Percentiles rank a stretch among this genome's conserved stretches.
phyloP scores from a whole-genome alignment of 1,140 invertebrate genomes.

The Drosophila subpulchrella region DNA sequence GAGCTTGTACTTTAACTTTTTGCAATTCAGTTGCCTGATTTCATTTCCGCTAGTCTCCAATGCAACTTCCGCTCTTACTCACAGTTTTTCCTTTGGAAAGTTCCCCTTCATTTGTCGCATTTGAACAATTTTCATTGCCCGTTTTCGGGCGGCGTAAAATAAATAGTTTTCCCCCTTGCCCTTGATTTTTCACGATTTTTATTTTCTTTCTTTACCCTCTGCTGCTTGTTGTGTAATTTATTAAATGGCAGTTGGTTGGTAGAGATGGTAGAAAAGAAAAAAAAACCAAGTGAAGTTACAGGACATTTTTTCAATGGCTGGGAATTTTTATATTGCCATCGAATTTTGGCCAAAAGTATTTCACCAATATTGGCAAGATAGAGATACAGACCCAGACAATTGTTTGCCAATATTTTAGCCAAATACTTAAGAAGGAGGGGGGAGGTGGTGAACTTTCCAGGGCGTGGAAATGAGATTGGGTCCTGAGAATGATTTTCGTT shows the following conservation, averaged over 20 bases:
- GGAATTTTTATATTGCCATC: conserved; percentile 78
- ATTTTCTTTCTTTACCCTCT: background rate
- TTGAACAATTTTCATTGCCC: conserved; percentile 69
- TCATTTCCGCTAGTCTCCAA: conserved; percentile 17
- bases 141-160: conserved; percentile 61
- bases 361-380: conserved; percentile 58
- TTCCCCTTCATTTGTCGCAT: conserved; percentile 55
- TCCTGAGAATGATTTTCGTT: conserved; percentile 67
- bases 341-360: conserved; percentile 52
- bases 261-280: background rate
- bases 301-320: conserved; percentile 54
- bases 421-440: background rate
- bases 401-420: conserved; percentile 56
- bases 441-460: background rate
- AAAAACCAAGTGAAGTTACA: background rate
- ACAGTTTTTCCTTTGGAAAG: conserved; percentile 8
- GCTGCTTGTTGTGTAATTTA: conserved; percentile 72
- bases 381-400: conserved; percentile 39
- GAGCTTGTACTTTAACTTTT: background rate
- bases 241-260: conserved; percentile 43
- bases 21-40: conserved; percentile 17
- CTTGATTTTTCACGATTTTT: background rate
- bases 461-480: conserved; percentile 1
- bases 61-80: conserved; percentile 10
- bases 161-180: conserved; percentile 41